Evolutionary conservation across 2,113 vertebrate genomes (phyloP).

Genomic region (Ceyx melanurus): DNA sequence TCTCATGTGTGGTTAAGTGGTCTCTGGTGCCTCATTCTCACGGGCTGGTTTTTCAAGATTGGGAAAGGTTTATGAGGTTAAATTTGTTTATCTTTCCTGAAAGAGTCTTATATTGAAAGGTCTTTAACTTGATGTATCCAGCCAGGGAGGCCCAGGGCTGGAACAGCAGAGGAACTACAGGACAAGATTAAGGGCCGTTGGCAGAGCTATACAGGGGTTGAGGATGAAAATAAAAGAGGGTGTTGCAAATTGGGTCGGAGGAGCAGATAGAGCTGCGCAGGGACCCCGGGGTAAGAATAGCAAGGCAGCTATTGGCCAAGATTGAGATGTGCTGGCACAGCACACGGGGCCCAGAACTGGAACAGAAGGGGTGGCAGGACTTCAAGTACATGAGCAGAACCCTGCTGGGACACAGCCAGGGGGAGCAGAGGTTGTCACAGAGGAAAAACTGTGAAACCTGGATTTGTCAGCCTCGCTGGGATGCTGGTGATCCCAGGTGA

Average conservation of each 20-base stretch:
- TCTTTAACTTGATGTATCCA: conserved; percentile 31
- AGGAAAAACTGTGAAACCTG: background rate
- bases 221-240: conserved; percentile 13
- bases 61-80: conserved; percentile 59
- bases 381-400: background rate
- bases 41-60: conserved; percentile 35
- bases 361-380: background rate
- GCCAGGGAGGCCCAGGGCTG: conserved; percentile 9
- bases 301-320: background rate
- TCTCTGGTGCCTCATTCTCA: conserved; percentile 52
- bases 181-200: background rate
- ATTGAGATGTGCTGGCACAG: conserved; percentile 21
- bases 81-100: conserved; percentile 49
- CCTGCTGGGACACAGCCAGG: background rate
- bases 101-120: conserved; percentile 36
- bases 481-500: background rate
- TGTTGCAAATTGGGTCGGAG: background rate
- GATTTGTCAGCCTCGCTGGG: background rate
- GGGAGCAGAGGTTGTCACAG: background rate
- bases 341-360: background rate
- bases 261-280: background rate
- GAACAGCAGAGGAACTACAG: background rate
- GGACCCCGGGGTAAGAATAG: background rate
- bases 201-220: background rate
- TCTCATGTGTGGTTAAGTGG: conserved; percentile 48